Evolutionary conservation across 2,797 vertebrate genomes (phyloP), one percentile per base, ranked within the genome.

Genomic region (Catamblyrhynchus diadema): DNA sequence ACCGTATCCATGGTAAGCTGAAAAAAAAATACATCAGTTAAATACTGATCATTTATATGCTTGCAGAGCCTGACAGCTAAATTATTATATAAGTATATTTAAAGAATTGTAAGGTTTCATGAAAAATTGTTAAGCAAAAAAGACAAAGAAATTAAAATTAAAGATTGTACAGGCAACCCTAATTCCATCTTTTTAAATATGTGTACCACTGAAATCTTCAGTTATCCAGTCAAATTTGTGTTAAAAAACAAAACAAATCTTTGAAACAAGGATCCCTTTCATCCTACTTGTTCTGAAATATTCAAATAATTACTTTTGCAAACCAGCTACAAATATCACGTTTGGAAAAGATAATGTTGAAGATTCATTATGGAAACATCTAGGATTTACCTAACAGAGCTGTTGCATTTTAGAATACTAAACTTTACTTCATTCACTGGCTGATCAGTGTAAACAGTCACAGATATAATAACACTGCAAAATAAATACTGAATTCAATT

Each of bases 1-100:
- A 72, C 95, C 97, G 11, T 98, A 97, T 54, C 98, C 98, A 90
- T 98, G 98, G 84, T 99, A 98, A 44, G 98, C 99, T 99, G 94
- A 37, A 88, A 88, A 94, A 94, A 90, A 77, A 42, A 37, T 2
- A 17, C 2, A 14, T 32, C 11, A 12, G 18, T 80, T 79, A 81
- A 88, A 60, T 44, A 82, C 30, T 70, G 48, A 14, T 80, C 33
- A 61, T 37, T 94, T 62, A 91, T 4, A 47, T 23, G 3, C 2
- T 83, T 89, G 67, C 47, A 82, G 6, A 81, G 11, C 8, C 23
- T 56, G 33, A 71, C 7, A 81, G 19, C 5, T 37, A 67, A 47
- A 42, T 65, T 57, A 73, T 54, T 59, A 62, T 9, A 14, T 16
- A 74, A 78, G 10, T 51, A 19, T n/a, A 15, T 14, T 67, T 15